These are phyloP conservation scores for Disparrhopalites patrizii DNA, from an alignment of 2,888 invertebrate species.

Conservation along the genomic window DNA sequence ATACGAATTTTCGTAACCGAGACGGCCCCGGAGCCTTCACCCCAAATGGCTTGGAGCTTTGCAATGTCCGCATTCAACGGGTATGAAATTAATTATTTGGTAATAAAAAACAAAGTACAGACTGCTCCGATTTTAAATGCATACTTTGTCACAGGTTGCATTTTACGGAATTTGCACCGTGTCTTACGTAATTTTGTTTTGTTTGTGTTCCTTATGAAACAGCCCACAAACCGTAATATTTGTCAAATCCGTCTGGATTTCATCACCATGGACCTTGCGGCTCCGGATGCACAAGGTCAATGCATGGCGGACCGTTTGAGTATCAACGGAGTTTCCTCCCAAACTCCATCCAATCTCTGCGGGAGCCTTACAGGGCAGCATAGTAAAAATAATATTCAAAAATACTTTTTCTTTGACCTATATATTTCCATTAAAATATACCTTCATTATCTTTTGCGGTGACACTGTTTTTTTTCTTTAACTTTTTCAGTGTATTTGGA, in stretches of 20 bases:
- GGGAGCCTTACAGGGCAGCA: conserved; percentile 44
- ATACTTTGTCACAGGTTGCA: no score
- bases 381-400: no score
- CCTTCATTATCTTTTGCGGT: background rate
- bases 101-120: background rate
- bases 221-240: conserved; percentile 36
- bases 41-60: conserved; percentile 43
- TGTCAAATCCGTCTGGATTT: conserved; percentile 45
- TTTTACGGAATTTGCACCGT: no score
- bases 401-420: no score
- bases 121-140: background rate
- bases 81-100: conserved; percentile 10
- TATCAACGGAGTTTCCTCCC: conserved; percentile 41
- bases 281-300: conserved; percentile 35
- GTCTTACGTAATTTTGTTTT: no score
- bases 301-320: conserved; percentile 41
- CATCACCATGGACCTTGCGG: conserved; percentile 32
- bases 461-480: background rate
- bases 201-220: background rate
- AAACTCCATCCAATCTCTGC: conserved; percentile 38
- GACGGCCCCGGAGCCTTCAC: conserved; percentile 36
- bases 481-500: conserved; percentile 43
- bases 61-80: conserved; percentile 43
- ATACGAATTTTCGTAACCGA: conserved; percentile 41
- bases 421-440: background rate